These are phyloP conservation scores for Zophobas morio DNA, from an alignment of 1,140 invertebrate species.

Conservation along the genomic window DNA sequence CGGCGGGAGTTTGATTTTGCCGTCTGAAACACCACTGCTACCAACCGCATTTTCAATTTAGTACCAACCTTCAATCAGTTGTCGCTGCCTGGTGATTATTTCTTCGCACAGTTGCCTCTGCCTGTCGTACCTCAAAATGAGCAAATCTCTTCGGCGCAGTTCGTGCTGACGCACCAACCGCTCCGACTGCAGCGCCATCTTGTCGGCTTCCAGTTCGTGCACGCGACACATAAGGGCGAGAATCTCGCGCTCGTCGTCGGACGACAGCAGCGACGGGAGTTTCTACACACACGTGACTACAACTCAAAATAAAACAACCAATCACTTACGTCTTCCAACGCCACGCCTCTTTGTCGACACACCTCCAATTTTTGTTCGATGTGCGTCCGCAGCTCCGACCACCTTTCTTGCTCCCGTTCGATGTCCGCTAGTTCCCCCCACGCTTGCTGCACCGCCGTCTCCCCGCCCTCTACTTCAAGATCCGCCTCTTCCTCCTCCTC, in stretches of 20 bases:
- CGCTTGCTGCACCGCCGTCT: slow-evolving; percentile 80
- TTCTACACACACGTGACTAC: slow-evolving; percentile 72
- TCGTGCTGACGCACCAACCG: slow-evolving; percentile 88
- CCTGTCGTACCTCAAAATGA: slow-evolving; percentile 86
- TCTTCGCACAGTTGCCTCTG: slow-evolving; percentile 91
- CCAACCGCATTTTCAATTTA: background rate
- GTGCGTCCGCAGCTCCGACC: slow-evolving; percentile 79
- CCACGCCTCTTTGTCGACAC: slow-evolving; percentile 80
- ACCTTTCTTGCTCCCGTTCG: slow-evolving; percentile 87
- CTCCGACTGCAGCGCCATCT: slow-evolving; percentile 90
- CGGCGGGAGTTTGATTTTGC: slow-evolving; percentile 77
- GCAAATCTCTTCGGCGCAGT: slow-evolving; percentile 84
- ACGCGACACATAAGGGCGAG: slow-evolving; percentile 87
- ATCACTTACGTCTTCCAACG: slow-evolving; percentile 83
- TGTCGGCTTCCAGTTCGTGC: slow-evolving; percentile 93
- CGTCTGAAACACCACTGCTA: slow-evolving; percentile 69
- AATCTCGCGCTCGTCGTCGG: slow-evolving; percentile 89
- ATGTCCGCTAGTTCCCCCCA: slow-evolving; percentile 88
- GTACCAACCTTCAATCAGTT: slow-evolving; percentile 84
- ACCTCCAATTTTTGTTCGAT: slow-evolving; percentile 85
- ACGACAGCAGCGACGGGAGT: slow-evolving; percentile 85
- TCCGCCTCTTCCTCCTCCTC: slow-evolving; percentile 55
- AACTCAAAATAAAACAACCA: background rate
- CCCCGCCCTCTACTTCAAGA: slow-evolving; percentile 61
- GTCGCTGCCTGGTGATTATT: slow-evolving; percentile 89